Evolutionary conservation across 2,888 invertebrate species (phyloP), one percentile per base, ranked within the genome.

Genomic region (Dascillus cervinus): DNA sequence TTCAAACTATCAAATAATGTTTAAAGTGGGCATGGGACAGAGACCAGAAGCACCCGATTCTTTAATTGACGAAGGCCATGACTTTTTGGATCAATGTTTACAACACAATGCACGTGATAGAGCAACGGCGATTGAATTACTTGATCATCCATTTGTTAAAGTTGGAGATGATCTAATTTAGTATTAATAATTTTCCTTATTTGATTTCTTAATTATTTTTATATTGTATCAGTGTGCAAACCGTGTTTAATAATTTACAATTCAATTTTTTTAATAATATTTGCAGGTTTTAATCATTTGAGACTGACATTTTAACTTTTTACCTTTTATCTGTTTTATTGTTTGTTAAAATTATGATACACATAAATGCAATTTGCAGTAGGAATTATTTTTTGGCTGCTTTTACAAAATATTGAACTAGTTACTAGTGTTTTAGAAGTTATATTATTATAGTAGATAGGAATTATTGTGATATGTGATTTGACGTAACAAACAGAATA

Each of bases 1-100:
- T 70, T 89, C 87, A 47, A 87, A 89, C 67, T 89, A 86, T 66
- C 91, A 92, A 73, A 92, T 94, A 47, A 90, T 92, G 88, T 92
- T 88, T 66, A 81, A 88, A 73, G 92, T 94, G 52, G 94, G 94
- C 17, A 91, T 88, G 82, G 94, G 91, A 1, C 82, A 85, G 46
- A 75, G 76, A 36, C 94, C 94, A 0, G 70, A 75, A 43, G 69
- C 82, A 4, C 90, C 94, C 1, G 73, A 75, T 26, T 61, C 71
- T 17, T 72, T 94, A 33, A 88, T 86, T 17, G 75, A 75, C 32
- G 92, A 94, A 64, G 92, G 91, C 0, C 73, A 76, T 33, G 77
- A 84, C 50, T 90, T 95, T 66, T 72, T 91, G 29, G 66, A 71
- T 6, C 67, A 70, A 34, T 91, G 91, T 56, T 75, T 95, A 52